phyloP scores from a whole-genome alignment of 2,888 invertebrate genomes.

The Iphiclides podalirius region DNA sequence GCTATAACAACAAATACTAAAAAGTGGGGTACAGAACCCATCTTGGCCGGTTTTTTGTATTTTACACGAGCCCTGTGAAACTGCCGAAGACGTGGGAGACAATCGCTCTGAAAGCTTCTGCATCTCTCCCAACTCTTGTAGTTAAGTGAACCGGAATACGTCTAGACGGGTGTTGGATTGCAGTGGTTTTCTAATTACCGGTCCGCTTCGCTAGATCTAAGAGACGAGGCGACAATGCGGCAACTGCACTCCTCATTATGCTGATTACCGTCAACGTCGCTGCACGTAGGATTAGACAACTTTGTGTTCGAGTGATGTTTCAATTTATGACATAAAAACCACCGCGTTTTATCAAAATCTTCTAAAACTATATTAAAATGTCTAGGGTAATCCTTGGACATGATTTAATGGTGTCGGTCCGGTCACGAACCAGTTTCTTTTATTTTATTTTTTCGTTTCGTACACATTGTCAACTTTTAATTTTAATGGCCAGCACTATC shows the following conservation, averaged over 20 bases:
- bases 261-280: conserved; percentile 14
- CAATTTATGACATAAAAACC: too few relatives aligned
- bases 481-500: background rate
- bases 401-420: conserved; percentile 65
- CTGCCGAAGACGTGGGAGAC: conserved; percentile 1
- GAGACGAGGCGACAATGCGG: conserved; percentile 19
- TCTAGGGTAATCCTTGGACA: conserved; percentile 57
- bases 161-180: conserved; percentile 50
- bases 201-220: background rate
- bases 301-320: too few relatives aligned
- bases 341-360: too few relatives aligned
- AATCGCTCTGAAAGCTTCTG: conserved; percentile 28
- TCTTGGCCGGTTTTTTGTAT: too few relatives aligned
- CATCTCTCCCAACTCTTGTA: conserved; percentile 31
- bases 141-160: conserved; percentile 45
- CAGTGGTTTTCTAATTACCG: conserved; percentile 46
- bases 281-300: too few relatives aligned
- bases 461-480: conserved; percentile 34
- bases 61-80: too few relatives aligned
- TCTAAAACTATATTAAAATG: too few relatives aligned
- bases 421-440: conserved; percentile 45
- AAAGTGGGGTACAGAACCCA: too few relatives aligned
- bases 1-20: too few relatives aligned
- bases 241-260: conserved; percentile 13
- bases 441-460: conserved; percentile 40